A percentile compares a stretch with the other conserved stretches of the same genome.
phyloP scores from a whole-genome alignment of 2,113 vertebrate species.

The Typhlomys cinereus region DNA sequence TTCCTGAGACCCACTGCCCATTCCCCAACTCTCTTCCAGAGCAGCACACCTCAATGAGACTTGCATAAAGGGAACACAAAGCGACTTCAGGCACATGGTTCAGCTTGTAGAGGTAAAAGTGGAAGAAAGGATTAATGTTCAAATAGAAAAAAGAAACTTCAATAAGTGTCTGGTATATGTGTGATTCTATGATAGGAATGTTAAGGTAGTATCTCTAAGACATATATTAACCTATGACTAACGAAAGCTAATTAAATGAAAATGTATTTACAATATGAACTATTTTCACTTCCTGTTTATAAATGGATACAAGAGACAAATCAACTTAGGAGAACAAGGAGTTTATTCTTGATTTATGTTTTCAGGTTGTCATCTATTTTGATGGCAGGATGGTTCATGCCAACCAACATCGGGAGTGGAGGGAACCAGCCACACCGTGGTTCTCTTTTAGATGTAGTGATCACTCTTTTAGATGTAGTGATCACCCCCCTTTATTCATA shows the following conservation, averaged over 20 bases:
- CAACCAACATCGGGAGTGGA: too few species aligned
- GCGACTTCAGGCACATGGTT: too few species aligned
- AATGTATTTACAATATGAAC: neutral
- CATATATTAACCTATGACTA: neutral
- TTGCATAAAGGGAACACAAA: too few species aligned
- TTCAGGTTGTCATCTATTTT: too few species aligned
- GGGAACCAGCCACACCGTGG: too few species aligned
- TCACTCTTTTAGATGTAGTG: neutral
- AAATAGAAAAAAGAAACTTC: neutral
- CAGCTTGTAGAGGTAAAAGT: neutral
- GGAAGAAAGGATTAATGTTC: too few species aligned
- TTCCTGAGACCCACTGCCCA: neutral
- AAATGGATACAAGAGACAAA: too few species aligned
- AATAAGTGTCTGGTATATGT: neutral
- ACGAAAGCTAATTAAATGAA: neutral
- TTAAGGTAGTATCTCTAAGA: neutral
- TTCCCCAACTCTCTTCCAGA: neutral
- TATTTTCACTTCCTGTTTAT: too few species aligned
- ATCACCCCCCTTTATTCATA: neutral
- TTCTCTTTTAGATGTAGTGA: neutral
- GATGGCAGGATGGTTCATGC: too few species aligned
- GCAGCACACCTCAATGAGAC: rapidly evolving
- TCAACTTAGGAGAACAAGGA: too few species aligned
- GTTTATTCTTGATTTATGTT: too few species aligned
- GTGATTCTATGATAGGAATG: neutral